A percentile compares a stretch with the other conserved stretches of the same genome.
Evolutionary conservation across 2,888 invertebrate genomes (phyloP).

Genomic region (Hydrotaea cyrtoneurina): DNA sequence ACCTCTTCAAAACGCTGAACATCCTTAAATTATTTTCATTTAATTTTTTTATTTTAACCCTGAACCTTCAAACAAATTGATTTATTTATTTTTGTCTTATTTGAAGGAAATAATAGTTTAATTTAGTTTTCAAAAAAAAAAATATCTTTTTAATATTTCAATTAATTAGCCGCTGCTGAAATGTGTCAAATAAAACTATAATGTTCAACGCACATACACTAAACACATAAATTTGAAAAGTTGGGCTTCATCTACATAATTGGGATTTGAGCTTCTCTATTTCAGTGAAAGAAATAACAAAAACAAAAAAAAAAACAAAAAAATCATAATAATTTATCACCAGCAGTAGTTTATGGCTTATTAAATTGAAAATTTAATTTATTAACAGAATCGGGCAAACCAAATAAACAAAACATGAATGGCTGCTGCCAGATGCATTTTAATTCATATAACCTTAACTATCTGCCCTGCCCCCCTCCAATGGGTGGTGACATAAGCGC

Average conservation of each 20-base stretch:
- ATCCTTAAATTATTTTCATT: no score
- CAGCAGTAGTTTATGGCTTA: background rate
- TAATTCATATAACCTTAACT: constrained; percentile 6
- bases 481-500: constrained; percentile 56
- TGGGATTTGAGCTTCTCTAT: background rate
- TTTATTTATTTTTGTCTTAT: no score
- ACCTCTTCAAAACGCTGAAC: no score
- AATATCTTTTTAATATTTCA: background rate
- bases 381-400: background rate
- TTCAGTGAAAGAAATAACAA: no score
- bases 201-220: background rate
- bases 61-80: no score
- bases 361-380: constrained; percentile 17
- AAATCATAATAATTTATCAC: constrained; percentile 15
- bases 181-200: no score
- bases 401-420: background rate
- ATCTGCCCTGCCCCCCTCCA: background rate
- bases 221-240: background rate
- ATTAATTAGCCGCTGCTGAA: background rate
- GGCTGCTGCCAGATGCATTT: constrained; percentile 24
- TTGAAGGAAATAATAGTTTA: no score
- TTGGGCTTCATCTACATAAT: constrained; percentile 13
- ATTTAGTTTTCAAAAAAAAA: no score
- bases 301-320: background rate
- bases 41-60: no score